A percentile compares a stretch with the other conserved stretches of the same genome.
phyloP scores from a whole-genome alignment of 2,797 vertebrate genomes.

The Phoxinus dragarum region DNA sequence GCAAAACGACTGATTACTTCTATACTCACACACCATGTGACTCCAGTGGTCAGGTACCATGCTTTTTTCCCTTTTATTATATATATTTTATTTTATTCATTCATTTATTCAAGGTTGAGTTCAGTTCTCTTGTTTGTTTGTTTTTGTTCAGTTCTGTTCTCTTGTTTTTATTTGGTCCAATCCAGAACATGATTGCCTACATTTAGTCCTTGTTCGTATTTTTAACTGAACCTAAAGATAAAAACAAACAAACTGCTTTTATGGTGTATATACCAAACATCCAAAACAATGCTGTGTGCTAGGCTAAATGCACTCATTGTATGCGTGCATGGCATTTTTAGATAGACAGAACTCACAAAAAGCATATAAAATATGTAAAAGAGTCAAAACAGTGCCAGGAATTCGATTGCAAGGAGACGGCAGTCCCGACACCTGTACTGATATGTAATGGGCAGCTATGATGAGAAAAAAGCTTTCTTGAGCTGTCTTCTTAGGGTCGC shows the following conservation, averaged over 20 bases:
- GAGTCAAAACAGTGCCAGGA: neutral
- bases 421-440: neutral
- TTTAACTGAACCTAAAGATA: neutral
- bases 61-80: neutral
- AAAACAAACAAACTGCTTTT: neutral
- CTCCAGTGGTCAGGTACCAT: conserved; percentile 82
- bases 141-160: neutral
- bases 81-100: neutral
- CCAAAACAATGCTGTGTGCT: neutral
- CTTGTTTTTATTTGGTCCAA: neutral
- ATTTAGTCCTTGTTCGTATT: neutral
- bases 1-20: conserved; percentile 91
- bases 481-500: too few relatives aligned
- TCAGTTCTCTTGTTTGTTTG: neutral
- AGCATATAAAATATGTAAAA: neutral
- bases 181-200: neutral
- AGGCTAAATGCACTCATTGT: neutral
- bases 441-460: neutral
- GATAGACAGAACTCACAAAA: neutral
- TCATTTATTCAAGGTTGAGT: neutral
- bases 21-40: conserved; percentile 93
- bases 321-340: neutral
- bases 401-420: neutral
- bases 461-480: neutral
- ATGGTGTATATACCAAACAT: neutral